phyloP scores from a whole-genome alignment of 2,888 invertebrate genomes.

The Drosophila sordidula region DNA sequence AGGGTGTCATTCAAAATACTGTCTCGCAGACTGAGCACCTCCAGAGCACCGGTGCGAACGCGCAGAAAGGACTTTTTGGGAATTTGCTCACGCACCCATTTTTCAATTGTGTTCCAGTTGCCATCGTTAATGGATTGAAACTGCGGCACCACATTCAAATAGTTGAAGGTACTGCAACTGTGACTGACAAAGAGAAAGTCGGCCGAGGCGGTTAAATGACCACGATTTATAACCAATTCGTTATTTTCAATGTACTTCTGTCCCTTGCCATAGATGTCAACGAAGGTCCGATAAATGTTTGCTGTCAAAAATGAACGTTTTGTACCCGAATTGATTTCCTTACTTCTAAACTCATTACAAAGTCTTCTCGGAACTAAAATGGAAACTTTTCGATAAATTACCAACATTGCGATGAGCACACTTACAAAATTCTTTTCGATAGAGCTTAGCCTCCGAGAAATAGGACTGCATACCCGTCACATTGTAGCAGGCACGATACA shows the following conservation, averaged over 20 bases:
- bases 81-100: constrained; percentile 57
- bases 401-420: background rate
- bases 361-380: constrained; percentile 1
- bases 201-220: constrained; percentile 85
- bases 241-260: background rate
- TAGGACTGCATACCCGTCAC: background rate
- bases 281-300: background rate
- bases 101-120: constrained; percentile 86
- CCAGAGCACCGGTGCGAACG: constrained; percentile 24
- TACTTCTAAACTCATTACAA: background rate
- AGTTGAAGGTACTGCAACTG: constrained; percentile 85
- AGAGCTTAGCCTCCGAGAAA: constrained; percentile 1
- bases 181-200: constrained; percentile 85
- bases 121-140: constrained; percentile 86
- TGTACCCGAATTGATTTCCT: constrained; percentile 1
- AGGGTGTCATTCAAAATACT: accelerated
- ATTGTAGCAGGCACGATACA: constrained; percentile 40
- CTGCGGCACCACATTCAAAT: constrained; percentile 86
- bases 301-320: background rate
- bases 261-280: background rate
- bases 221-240: constrained; percentile 80
- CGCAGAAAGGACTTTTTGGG: background rate
- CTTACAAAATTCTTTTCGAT: constrained; percentile 14
- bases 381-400: background rate
- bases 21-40: background rate